Evolutionary conservation across 2,113 vertebrate species (phyloP).

Genomic region (Sander vitreus): DNA sequence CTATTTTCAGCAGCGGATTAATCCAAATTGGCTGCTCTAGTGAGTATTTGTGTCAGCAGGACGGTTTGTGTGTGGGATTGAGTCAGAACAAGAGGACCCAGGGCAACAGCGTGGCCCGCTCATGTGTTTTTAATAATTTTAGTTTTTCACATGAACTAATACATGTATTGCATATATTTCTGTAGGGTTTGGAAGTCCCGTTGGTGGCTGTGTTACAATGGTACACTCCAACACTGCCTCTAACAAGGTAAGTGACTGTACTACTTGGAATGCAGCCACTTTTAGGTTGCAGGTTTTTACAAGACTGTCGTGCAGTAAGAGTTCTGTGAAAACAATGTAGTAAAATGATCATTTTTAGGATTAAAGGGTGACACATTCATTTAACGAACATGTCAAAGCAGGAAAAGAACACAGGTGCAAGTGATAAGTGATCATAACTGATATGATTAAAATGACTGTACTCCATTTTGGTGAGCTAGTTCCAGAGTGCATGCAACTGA

Average conservation of each 20-base stretch:
- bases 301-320: background rate
- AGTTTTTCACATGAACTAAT: background rate
- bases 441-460: too few relatives aligned
- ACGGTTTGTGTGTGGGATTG: background rate
- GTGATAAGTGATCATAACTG: too few relatives aligned
- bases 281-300: background rate
- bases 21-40: background rate
- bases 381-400: background rate
- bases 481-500: background rate
- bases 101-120: background rate
- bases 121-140: background rate
- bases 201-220: conserved; percentile 91
- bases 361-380: background rate
- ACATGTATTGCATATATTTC: background rate
- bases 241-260: conserved; percentile 77
- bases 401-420: background rate
- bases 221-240: conserved; percentile 88
- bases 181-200: conserved; percentile 90
- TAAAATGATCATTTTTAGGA: background rate
- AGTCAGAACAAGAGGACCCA: background rate
- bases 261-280: background rate
- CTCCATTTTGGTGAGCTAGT: too few relatives aligned
- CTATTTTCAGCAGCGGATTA: background rate
- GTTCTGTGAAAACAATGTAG: background rate
- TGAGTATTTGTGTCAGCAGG: background rate